Evolutionary conservation across 1,140 invertebrate genomes (phyloP), one percentile per base, ranked within the genome.

Genomic region (Anthonomus grandis): DNA sequence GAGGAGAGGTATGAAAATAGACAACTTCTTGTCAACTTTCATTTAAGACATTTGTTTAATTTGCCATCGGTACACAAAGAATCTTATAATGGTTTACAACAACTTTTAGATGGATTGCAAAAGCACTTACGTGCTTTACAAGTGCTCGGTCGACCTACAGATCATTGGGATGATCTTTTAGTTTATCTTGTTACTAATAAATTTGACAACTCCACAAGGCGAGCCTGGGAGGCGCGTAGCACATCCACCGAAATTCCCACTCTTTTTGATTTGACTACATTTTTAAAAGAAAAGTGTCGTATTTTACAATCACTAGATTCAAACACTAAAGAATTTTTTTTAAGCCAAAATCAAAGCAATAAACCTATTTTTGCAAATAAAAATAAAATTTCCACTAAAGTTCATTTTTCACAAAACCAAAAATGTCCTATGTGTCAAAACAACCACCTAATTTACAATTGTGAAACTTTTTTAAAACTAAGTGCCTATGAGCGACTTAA

Each of bases 381-480:
- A 37, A 34, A 31, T 18, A n/a, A n/a, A n/a, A n/a, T n/a, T n/a
- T n/a, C n/a, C n/a, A n/a, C n/a, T n/a, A n/a, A n/a, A n/a, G n/a
- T n/a, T n/a, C n/a, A n/a, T n/a, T n/a, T n/a, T n/a, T n/a, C n/a
- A n/a, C n/a, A n/a, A n/a, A n/a, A n/a, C n/a, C n/a, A n/a, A n/a
- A n/a, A n/a, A n/a, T 53, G 56, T 23, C n/a, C 21, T n/a, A 19
- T 58, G 42, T 54, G 51, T 31, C 34, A 55, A 15, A 52, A 34
- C 18, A 21, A 15, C 13, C 57, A 59, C 23, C 13, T 17, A 9
- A 46, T 59, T 42, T 42, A 59, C 31, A 25, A 31, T 10, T 59
- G 57, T 34, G n/a, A 27, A 9, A 47, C 41, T 12, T 49, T 59
- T 31, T 39, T 27, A 25, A 23, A 55, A 22, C 31, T 45, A 18